Evolutionary conservation across 2,797 vertebrate species (phyloP).

Genomic region (Sebastes miniatus): DNA sequence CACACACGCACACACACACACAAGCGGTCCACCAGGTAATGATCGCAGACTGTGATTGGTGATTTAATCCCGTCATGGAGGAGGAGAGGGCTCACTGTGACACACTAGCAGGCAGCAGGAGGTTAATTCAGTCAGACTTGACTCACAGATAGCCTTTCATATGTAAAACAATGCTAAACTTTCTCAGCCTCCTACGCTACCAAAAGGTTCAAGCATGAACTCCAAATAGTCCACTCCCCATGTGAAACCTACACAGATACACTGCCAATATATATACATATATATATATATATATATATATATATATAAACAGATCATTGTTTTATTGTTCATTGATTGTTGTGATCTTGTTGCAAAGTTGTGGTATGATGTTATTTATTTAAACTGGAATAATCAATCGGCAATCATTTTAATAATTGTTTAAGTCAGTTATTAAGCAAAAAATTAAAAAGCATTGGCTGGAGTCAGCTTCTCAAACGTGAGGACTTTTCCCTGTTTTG

Average conservation of each 20-base stretch:
- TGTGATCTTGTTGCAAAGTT: neutral
- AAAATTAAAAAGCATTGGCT: neutral
- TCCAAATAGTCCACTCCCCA: neutral
- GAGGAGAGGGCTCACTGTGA: neutral
- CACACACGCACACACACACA: neutral
- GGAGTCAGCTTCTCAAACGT: neutral
- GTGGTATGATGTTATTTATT: neutral
- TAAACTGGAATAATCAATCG: neutral
- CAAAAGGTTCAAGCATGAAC: neutral
- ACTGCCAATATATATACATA: neutral
- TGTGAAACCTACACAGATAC: neutral
- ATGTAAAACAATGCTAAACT: neutral
- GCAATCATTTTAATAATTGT: neutral
- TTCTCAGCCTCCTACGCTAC: neutral
- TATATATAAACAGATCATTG: neutral
- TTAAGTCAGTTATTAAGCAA: neutral
- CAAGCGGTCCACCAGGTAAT: neutral
- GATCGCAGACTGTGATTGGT: neutral
- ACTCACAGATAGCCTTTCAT: neutral
- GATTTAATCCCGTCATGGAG: neutral
- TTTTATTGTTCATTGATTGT: neutral
- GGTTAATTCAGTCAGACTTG: conserved; percentile 20
- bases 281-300: too few species aligned
- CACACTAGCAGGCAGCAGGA: neutral
- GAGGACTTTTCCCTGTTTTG: neutral